phyloP scores from a whole-genome alignment of 2,888 invertebrate species.

The Chorisops tibialis region DNA sequence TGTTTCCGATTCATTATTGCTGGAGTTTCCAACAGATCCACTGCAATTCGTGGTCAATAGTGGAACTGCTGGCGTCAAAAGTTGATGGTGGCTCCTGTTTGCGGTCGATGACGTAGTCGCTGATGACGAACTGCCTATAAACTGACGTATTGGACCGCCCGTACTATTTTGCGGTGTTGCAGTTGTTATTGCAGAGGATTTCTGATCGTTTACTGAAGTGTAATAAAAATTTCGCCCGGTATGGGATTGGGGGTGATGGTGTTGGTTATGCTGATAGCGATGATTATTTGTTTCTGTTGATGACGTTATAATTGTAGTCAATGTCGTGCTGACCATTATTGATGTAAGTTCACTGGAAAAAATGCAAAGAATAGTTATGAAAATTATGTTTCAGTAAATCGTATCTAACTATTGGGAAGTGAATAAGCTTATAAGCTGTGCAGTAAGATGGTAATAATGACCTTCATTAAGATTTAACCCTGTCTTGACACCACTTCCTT shows the following conservation, averaged over 20 bases:
- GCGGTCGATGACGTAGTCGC: not conserved
- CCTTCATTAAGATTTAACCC: no score
- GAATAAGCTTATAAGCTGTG: no score
- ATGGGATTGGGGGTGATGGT: slow-evolving; percentile 34
- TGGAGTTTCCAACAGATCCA: not conserved
- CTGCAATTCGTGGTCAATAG: slow-evolving; percentile 5
- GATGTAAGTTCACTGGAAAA: slow-evolving; percentile 46
- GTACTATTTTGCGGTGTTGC: slow-evolving; percentile 3
- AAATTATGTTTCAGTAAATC: no score
- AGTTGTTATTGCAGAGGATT: slow-evolving; percentile 4
- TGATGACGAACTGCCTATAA: not conserved
- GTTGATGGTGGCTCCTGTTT: not conserved
- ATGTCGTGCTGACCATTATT: slow-evolving; percentile 54
- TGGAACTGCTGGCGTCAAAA: slow-evolving; percentile 14
- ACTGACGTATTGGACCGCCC: not conserved
- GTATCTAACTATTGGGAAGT: no score
- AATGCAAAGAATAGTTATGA: no score
- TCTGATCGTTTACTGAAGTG: slow-evolving; percentile 28
- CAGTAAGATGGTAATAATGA: no score
- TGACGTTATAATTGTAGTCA: slow-evolving; percentile 51
- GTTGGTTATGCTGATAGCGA: slow-evolving; percentile 34
- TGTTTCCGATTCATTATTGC: not conserved
- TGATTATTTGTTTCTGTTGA: slow-evolving; percentile 37
- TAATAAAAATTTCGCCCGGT: slow-evolving; percentile 36
- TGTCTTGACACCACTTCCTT: no score